A percentile compares a stretch with the other conserved stretches of the same genome.
Conservation (phyloP, 2,797 vertebrate genomes). For the Bryconaethiops microstoma region DNA sequence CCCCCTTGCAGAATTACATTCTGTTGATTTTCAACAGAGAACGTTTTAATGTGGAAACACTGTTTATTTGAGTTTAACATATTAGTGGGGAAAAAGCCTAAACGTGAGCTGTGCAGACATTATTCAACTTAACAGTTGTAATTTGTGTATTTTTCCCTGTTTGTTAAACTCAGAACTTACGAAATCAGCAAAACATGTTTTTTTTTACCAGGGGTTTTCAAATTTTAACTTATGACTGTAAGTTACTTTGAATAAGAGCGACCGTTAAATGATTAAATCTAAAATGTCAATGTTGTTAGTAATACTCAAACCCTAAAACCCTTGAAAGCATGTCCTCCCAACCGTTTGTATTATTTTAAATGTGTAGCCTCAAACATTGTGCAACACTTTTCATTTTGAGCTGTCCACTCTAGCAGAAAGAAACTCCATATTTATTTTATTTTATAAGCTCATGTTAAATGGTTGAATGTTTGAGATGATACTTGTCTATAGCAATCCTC, state of each 20-base stretch:
- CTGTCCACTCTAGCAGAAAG: neutral
- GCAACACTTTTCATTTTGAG: slow-evolving; percentile 17
- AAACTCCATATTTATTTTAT: slow-evolving; percentile 50
- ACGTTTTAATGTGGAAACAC: too few species aligned
- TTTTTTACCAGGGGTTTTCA: too few species aligned
- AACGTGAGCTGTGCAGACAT: too few species aligned
- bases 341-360: slow-evolving; percentile 46
- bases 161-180: too few species aligned
- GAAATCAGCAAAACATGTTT: too few species aligned
- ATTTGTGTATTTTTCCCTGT: too few species aligned
- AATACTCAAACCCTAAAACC: neutral
- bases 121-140: too few species aligned
- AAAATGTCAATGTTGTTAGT: slow-evolving; percentile 5
- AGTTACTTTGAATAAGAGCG: neutral
- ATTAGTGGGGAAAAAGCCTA: too few species aligned
- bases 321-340: slow-evolving; percentile 40
- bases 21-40: too few species aligned
- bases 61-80: too few species aligned
- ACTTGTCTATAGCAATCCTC: slow-evolving; percentile 76
- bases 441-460: slow-evolving; percentile 56
- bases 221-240: neutral
- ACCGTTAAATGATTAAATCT: neutral
- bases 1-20: too few species aligned
- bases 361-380: slow-evolving; percentile 40
- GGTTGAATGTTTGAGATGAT: slow-evolving; percentile 78